Conservation (phyloP, 2,888 invertebrate genomes). For the Drosophila monieri region DNA sequence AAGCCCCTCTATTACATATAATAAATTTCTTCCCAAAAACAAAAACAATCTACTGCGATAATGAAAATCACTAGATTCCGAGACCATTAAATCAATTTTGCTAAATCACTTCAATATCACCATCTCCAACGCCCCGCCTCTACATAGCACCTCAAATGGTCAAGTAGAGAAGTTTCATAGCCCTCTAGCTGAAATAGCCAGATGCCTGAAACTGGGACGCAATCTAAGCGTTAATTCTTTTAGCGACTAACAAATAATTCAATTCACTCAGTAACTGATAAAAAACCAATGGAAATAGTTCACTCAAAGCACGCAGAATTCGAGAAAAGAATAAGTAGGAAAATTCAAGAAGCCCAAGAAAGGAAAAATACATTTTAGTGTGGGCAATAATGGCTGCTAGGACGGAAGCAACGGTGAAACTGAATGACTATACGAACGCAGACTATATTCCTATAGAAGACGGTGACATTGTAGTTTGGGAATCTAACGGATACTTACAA, state of each 20-base stretch:
- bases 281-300: background rate
- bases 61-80: background rate
- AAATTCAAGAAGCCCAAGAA: background rate
- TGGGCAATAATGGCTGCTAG: background rate
- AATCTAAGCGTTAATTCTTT: background rate
- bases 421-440: background rate
- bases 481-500: constrained; percentile 2
- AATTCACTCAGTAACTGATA: constrained; percentile 2
- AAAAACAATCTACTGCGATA: constrained; percentile 1
- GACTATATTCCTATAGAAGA: background rate
- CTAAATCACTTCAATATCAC: constrained; percentile 1
- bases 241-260: too few species aligned
- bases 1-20: background rate
- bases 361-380: background rate
- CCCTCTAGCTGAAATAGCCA: constrained; percentile 2
- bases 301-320: background rate
- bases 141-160: constrained; percentile 10
- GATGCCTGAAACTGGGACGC: background rate
- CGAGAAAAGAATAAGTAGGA: background rate
- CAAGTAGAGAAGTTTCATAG: constrained; percentile 6
- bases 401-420: constrained; percentile 4
- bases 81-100: background rate
- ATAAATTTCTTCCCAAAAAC: background rate
- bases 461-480: background rate
- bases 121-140: too few species aligned